Conservation (phyloP, 2,113 vertebrate species). For the Quiscalus mexicanus region DNA sequence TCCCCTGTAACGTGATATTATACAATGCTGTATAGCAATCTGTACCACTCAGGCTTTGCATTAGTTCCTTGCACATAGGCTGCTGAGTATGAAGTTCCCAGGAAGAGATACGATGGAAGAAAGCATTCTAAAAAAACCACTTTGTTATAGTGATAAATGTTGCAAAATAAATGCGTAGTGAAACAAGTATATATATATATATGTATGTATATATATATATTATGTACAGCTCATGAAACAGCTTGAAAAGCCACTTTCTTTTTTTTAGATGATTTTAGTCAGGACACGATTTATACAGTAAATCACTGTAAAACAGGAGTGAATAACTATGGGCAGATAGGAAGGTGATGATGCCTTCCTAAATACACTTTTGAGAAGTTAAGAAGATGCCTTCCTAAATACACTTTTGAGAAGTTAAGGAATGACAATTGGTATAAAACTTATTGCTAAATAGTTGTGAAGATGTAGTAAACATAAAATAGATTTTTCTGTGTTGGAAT, state of each 20-base stretch:
- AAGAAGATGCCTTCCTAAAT: neutral
- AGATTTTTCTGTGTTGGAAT: neutral
- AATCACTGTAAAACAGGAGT: neutral
- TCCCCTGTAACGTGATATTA: neutral
- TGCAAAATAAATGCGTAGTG: neutral
- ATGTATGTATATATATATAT: neutral
- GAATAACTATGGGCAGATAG: neutral
- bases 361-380: neutral
- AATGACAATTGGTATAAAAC: neutral
- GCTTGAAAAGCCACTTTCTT: neutral
- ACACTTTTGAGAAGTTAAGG: neutral
- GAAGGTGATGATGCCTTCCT: neutral
- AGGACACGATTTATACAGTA: neutral
- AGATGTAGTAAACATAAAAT: neutral
- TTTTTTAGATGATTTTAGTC: neutral
- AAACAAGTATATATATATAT: neutral
- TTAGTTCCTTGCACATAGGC: neutral
- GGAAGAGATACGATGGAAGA: neutral
- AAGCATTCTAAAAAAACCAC: neutral
- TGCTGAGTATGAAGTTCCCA: neutral
- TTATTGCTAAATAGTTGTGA: neutral
- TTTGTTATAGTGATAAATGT: neutral
- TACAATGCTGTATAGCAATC: neutral
- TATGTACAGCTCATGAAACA: neutral
- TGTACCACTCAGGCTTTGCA: neutral